A percentile compares a stretch with the other conserved stretches of the same genome.
Evolutionary conservation across 2,113 vertebrate species (phyloP).

Genomic region (Chaenogobius annularis): DNA sequence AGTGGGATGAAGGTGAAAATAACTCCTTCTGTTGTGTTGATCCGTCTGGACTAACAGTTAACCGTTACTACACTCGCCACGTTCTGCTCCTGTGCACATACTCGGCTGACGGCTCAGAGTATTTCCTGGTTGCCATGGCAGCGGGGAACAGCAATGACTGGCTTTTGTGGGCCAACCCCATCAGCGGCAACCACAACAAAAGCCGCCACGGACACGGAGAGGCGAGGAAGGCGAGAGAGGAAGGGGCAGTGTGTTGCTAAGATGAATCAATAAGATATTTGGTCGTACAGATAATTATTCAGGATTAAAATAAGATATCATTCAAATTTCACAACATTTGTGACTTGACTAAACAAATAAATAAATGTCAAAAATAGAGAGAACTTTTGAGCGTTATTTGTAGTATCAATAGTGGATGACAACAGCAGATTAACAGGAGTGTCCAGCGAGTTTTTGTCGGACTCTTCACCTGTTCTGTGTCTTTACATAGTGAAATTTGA

Average conservation of each 20-base stretch:
- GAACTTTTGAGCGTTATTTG: not conserved
- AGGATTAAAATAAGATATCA: not conserved
- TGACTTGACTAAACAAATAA: not conserved
- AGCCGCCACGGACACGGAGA: constrained; percentile 49
- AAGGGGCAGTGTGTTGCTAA: constrained; percentile 9
- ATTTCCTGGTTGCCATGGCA: constrained; percentile 83
- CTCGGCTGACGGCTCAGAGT: constrained; percentile 64
- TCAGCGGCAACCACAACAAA: constrained; percentile 76
- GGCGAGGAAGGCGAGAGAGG: constrained; percentile 43
- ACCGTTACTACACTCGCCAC: constrained; percentile 28
- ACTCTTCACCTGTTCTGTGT: constrained; percentile 11
- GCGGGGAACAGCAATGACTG: constrained; percentile 71
- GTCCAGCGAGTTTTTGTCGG: not conserved
- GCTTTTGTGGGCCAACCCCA: constrained; percentile 72
- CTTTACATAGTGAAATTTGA: constrained; percentile 40
- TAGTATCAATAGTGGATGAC: not conserved
- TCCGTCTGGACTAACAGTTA: constrained; percentile 41
- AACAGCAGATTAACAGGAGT: constrained; percentile 15
- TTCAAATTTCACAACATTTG: too few relatives aligned
- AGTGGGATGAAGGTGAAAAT: constrained; percentile 32
- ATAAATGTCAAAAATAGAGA: not conserved
- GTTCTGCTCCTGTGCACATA: constrained; percentile 43
- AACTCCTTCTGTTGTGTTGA: constrained; percentile 39
- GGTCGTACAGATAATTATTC: not conserved
- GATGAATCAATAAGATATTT: constrained; percentile 65